Base-by-base conservation (phyloP, 2,113 vertebrate genomes). In the Pseudopodoces humilis region DNA sequence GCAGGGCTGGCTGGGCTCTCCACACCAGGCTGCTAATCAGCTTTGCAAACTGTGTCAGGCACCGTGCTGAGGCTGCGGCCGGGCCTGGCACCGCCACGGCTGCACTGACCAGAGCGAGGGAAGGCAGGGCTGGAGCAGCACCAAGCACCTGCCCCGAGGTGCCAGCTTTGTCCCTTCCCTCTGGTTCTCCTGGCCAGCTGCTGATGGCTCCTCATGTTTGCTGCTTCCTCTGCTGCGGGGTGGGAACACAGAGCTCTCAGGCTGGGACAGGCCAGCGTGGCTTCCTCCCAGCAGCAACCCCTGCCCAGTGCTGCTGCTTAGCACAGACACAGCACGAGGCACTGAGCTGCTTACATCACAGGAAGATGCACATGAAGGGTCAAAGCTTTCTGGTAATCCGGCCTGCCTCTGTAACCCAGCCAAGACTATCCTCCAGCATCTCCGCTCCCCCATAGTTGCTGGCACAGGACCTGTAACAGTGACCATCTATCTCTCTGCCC, bases 21-120 rank as follows among this genome's bases (percentile, higher is more conserved):
- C 72, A 46, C 70, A 91, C 50, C 5, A 2, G 52, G 68, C 88
- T 83, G 76, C 76, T 93, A 94, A 94, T 92, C 83, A 94, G 93
- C 92, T 96, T 95, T 96, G 70, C 89, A 84, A 56, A 53, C 41
- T 33, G 47, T 77, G 85, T 86, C 85, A 43, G 83, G 75, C 60
- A n/a, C 35, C 0, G 3, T 0, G 2, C 53, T 2, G 14, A 9
- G 74, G 71, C 83, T 31, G 33, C 0, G 2, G 78, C 78, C 24
- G 14, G 77, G 46, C n/a, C 46, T 4, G 10, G 46, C 64, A 14
- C 39, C 0, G 49, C 53, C 44, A 30, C 8, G 13, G 5, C 47
- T 21, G 35, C 0, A 0, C 60, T 4, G 50, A 6, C 0, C 2
- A 9, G 3, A 43, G 46, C 0, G 6, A 49, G 70, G 62, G 44